Percentiles rank a stretch among this genome's conserved stretches.
Conservation (phyloP, 2,113 vertebrate species). For the Strix uralensis region DNA sequence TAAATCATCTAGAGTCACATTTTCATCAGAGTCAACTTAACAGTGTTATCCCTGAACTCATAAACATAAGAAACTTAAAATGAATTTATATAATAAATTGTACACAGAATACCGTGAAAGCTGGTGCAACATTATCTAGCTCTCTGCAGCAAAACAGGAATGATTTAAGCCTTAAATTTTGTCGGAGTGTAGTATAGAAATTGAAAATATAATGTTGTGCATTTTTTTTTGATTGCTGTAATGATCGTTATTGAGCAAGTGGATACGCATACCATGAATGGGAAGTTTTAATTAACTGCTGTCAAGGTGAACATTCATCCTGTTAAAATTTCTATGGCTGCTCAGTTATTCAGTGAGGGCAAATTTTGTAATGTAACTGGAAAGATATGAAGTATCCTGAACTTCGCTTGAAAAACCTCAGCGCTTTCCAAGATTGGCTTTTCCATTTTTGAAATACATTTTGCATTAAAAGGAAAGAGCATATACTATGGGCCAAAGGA, state of each 20-base stretch:
- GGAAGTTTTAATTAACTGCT: neutral
- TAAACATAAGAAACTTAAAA: neutral
- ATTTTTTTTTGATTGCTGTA: neutral
- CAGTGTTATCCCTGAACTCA: neutral
- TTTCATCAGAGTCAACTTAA: neutral
- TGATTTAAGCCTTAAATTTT: neutral
- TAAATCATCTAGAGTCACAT: neutral
- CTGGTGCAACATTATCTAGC: neutral
- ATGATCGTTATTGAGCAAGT: neutral
- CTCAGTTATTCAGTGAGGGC: neutral
- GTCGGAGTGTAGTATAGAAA: neutral
- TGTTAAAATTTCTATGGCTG: neutral
- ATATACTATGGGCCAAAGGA: neutral
- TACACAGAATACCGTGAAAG: neutral
- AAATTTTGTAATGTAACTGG: neutral
- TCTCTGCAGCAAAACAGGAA: neutral
- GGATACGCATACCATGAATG: neutral
- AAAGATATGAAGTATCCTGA: neutral
- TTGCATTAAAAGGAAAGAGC: neutral
- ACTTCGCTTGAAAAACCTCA: neutral
- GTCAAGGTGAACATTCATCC: neutral
- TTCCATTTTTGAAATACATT: neutral
- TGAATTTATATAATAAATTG: neutral
- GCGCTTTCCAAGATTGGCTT: neutral
- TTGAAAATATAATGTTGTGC: neutral